phyloP scores from a whole-genome alignment of 2,888 invertebrate species.

The Drosophila rubida region DNA sequence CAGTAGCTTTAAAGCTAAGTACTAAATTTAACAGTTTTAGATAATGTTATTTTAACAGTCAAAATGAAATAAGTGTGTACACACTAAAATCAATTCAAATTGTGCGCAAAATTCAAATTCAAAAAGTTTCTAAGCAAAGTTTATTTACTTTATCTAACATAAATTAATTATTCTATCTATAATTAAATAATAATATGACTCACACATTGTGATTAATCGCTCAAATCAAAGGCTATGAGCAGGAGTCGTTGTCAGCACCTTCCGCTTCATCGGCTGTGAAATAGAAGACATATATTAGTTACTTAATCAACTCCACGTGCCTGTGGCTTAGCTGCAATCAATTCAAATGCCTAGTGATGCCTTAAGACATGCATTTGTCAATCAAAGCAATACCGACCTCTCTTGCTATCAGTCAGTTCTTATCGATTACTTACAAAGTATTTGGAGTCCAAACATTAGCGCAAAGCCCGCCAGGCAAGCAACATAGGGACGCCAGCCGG shows the following conservation, averaged over 20 bases:
- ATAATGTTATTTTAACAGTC: constrained; percentile 23
- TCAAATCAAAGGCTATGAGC: constrained; percentile 30
- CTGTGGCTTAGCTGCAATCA: constrained; percentile 25
- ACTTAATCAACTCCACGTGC: constrained; percentile 14
- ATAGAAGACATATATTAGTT: constrained; percentile 5
- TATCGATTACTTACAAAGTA: constrained; percentile 75
- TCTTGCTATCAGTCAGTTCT: constrained; percentile 5
- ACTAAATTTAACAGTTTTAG: neutral
- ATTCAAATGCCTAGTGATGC: constrained; percentile 23
- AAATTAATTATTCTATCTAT: constrained; percentile 22
- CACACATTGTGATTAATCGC: neutral
- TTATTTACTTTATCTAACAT: neutral
- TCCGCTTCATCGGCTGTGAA: constrained; percentile 68
- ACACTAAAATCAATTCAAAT: neutral
- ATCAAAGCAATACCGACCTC: constrained; percentile 22
- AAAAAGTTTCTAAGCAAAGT: too few species aligned
- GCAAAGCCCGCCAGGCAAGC: constrained; percentile 89
- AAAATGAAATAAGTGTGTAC: constrained; percentile 33
- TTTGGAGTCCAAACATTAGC: constrained; percentile 90
- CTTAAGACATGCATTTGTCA: constrained; percentile 24
- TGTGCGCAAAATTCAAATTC: constrained; percentile 11
- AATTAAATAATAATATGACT: neutral
- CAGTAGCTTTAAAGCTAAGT: neutral
- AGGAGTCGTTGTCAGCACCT: constrained; percentile 58
- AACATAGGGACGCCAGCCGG: constrained; percentile 88